A percentile compares a stretch with the other conserved stretches of the same genome.
These are phyloP conservation scores for Drosophila murphyi DNA, from an alignment of 1,140 invertebrate genomes.

Conservation along the genomic window DNA sequence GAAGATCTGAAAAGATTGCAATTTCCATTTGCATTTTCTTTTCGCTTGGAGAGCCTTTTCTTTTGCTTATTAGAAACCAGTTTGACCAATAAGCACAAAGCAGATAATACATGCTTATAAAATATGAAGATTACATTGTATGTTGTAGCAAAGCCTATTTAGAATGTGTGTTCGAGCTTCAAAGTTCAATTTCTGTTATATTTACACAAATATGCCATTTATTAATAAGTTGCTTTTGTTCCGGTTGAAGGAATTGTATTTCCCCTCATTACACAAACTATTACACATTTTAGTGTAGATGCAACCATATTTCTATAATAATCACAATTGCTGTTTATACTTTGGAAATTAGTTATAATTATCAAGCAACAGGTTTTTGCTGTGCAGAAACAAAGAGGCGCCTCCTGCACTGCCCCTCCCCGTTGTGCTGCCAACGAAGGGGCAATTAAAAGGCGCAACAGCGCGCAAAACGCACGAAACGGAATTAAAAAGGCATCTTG, in stretches of 20 bases:
- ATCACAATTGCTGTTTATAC: conserved; percentile 16
- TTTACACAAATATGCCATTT: too few relatives aligned
- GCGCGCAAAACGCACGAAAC: conserved; percentile 80
- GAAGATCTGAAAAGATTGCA: too few relatives aligned
- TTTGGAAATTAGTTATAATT: conserved; percentile 74
- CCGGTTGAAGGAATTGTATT: neutral
- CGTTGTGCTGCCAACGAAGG: conserved; percentile 13
- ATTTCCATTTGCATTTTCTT: too few relatives aligned
- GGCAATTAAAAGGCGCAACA: conserved; percentile 79
- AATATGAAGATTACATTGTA: too few relatives aligned
- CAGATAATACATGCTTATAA: too few relatives aligned
- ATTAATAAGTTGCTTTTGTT: neutral
- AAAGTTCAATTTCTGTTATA: too few relatives aligned
- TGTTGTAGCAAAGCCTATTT: too few relatives aligned
- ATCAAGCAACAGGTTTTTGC: conserved; percentile 51
- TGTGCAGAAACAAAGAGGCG: conserved; percentile 55
- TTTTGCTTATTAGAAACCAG: too few relatives aligned
- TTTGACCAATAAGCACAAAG: too few relatives aligned
- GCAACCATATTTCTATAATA: conserved; percentile 3
- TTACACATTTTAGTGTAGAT: neutral
- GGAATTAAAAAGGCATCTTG: conserved; percentile 84
- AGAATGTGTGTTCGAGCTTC: too few relatives aligned
- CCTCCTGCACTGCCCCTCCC: conserved; percentile 24
- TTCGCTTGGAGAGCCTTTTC: too few relatives aligned
- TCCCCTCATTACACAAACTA: neutral